Base-by-base conservation (phyloP, 2,888 invertebrate genomes). In the Beris morrisii region DNA sequence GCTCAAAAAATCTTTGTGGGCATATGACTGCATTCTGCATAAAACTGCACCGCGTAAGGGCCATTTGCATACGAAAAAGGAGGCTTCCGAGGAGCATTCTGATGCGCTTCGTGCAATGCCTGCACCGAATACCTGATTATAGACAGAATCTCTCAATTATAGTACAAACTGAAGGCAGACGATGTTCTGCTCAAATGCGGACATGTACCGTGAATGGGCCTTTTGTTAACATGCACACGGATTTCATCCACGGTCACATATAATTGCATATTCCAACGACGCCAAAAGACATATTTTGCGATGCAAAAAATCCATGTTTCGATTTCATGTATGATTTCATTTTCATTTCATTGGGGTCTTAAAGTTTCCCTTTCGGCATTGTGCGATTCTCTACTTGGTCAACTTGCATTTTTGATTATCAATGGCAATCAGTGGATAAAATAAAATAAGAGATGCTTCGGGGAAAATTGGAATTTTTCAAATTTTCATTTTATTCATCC, bases 211-310 rank as follows among this genome's bases (percentile, higher is more conserved):
- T 52, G 55, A 55, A 44, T 22, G 28, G 45, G 61, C 43, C 61
- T 61, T 22, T 61, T 61, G 61, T 61, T 61, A 15, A 52, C 43
- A 38, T 38, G 22, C 59, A 38, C 50, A 12, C 38, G 45, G 50
- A 61, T 50, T 50, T 38, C 38, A 31, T n/a, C 61, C 61, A 61
- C 46, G 61, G 61, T 61, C 61, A 52, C 50, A 61, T 50, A 50
- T 61, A 61, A 61, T 61, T 61, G 61, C 52, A 61, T 61, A 61
- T 52, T 50, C 15, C 61, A 50, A 61, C 61, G 38, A 61, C 50
- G 61, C 61, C 61, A 61, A 61, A 61, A 61, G 61, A 61, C 61
- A 61, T 61, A 61, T 61, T 61, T 61, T 52, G 38, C 52, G 50
- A 61, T 61, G 61, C 61, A 61, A 52, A 52, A 61, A 61, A 50